Evolutionary conservation across 2,113 vertebrate species (phyloP), one percentile per base, ranked within the genome.

Genomic region (Hypomesus transpacificus): DNA sequence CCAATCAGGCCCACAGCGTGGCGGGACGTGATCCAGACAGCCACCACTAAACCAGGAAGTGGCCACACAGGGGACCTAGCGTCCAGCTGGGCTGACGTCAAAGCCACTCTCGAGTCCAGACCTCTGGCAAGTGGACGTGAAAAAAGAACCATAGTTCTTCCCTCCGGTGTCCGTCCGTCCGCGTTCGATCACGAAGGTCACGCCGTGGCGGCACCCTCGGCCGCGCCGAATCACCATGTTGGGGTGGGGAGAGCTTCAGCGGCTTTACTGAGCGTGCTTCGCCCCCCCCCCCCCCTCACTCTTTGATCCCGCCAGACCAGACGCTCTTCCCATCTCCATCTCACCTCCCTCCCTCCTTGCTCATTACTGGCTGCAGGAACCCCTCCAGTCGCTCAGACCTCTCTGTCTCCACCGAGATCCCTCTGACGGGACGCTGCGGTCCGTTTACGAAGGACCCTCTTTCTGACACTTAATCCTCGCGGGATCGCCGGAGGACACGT

Each of bases 281-380:
- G 21, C 39, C 70, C n/a, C 51, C 71, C 76, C 76, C 76, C 78
- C 46, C 71, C 66, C 77, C 77, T 74, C 73, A 82, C 73, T 75
- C 87, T 90, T 89, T 90, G 89, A 90, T 90, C 81, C 73, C 63
- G 69, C 1, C 78, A 52, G 76, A 28, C 54, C 76, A 66, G 63
- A 81, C 87, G 85, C 86, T 87, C 83, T 84, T 88, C 85, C 64
- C 80, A 80, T 84, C 77, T 84, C 64, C 80, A 80, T 84, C 77
- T 84, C 83, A 84, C 78, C 81, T 84, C 76, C 83, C 17, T 79
- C 66, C 59, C 74, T 22, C 6, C 31, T 31, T 84, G 80, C 85
- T 84, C 80, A 81, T 89, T 84, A 85, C 82, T 70, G 77, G 76
- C 79, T 84, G 85, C 89, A 87, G 87, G 85, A 89, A 75, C 78